Evolutionary conservation across 2,797 vertebrate genomes (phyloP), one percentile per base, ranked within the genome.

Genomic region (Pteropus rufus): DNA sequence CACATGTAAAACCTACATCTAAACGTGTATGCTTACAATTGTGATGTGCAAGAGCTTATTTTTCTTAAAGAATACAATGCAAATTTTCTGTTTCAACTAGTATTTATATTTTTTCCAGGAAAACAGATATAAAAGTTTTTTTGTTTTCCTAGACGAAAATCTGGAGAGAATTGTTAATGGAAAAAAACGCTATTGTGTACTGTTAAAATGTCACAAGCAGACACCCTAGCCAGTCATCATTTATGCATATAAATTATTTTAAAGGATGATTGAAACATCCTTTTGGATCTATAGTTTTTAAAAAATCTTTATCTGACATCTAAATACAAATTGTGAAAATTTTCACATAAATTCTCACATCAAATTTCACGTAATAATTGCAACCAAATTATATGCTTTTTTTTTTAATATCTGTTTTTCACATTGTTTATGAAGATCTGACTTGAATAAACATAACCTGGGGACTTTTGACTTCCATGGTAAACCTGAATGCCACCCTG

Each of bases 51-150:
- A 62, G 49, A 69, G 31, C 29, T 94, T 93, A 44, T 93, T 84
- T 92, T 96, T 49, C 62, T 92, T 67, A 62, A 81, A 81, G 54
- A 70, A 18, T 16, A 24, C 52, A 41, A 58, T 69, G 54, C 84
- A 91, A 69, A 79, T 72, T 79, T 82, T 91, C 87, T 52, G 3
- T 77, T 89, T 86, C 56, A 49, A 44, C 46, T 31, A 62, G 41
- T 72, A 26, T 65, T 85, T 76, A 65, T 92, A 10, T 93, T 95
- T 95, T 96, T 73, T 65, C 54, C 75, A 52, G 41, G 91, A 39
- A 86, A 80, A 93, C 12, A 76, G 44, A 11, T 60, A 31, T 52
- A 36, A 21, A 82, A 41, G 60, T 29, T 12, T 41, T 72, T 52
- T 70, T 9, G 36, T 24, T 49, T 44, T 18, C 11, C 41, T 70